Conservation (phyloP, 2,113 vertebrate species). For the Athene cunicularia region DNA sequence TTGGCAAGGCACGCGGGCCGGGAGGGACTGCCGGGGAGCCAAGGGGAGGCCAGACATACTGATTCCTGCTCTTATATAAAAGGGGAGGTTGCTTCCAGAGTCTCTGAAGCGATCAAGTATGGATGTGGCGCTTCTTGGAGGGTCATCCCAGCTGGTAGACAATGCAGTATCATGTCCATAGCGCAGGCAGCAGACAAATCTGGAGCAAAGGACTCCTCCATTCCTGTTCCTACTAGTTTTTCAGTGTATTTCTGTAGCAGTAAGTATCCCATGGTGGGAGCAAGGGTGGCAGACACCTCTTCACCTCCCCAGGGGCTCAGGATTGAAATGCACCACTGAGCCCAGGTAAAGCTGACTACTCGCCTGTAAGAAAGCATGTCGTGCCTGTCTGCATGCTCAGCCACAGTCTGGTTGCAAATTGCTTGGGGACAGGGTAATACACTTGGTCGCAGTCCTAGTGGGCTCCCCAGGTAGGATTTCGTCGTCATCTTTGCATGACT, state of each 20-base stretch:
- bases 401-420: not conserved
- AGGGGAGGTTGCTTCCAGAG: not conserved
- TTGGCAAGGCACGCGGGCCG: not conserved
- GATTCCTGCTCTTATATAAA: not conserved
- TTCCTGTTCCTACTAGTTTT: not conserved
- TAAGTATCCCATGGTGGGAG: not conserved
- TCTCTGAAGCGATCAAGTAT: accelerated
- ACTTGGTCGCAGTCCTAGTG: not conserved
- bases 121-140: not conserved
- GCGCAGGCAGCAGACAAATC: not conserved
- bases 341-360: not conserved
- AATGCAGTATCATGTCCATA: accelerated
- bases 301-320: not conserved
- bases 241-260: not conserved
- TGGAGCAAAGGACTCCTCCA: not conserved
- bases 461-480: not conserved
- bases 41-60: not conserved
- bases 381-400: not conserved
- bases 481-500: not conserved
- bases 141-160: not conserved
- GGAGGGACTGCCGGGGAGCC: not conserved
- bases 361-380: not conserved
- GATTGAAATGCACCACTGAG: not conserved
- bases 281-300: not conserved
- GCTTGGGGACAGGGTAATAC: not conserved